A percentile compares a stretch with the other conserved stretches of the same genome.
Evolutionary conservation across 2,888 invertebrate genomes (phyloP).

Genomic region (Petrolisthes cinctipes): DNA sequence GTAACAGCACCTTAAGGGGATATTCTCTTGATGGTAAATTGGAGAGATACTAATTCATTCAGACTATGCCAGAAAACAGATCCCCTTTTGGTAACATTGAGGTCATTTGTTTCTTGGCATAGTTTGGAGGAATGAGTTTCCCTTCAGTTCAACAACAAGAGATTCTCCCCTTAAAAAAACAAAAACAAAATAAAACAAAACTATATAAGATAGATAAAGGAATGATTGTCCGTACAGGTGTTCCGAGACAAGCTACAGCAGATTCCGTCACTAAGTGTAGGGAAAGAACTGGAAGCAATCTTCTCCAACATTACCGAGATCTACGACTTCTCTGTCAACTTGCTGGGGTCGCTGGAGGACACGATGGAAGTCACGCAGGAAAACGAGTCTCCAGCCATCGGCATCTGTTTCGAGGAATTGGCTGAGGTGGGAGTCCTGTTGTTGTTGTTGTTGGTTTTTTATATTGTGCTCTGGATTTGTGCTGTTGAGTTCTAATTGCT

Average conservation of each 20-base stretch:
- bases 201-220: no score
- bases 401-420: conserved; percentile 88
- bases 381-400: conserved; percentile 89
- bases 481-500: background rate
- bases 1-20: no score
- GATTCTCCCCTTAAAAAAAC: no score
- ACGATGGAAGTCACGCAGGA: conserved; percentile 97
- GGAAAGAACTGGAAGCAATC: conserved; percentile 85
- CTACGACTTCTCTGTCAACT: conserved; percentile 91
- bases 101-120: no score
- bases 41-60: no score
- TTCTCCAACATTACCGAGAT: conserved; percentile 97
- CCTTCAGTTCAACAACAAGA: no score
- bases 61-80: no score
- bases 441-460: background rate
- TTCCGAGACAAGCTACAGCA: conserved; percentile 63
- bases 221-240: conserved; percentile 26
- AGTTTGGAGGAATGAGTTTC: no score
- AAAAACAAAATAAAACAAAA: no score
- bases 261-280: conserved; percentile 49
- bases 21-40: no score
- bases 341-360: conserved; percentile 94
- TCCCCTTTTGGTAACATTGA: no score
- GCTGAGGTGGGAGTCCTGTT: conserved; percentile 69
- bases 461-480: background rate